Base-by-base conservation (phyloP, 2,888 invertebrate species). In the Archaeoteleia sp. region DNA sequence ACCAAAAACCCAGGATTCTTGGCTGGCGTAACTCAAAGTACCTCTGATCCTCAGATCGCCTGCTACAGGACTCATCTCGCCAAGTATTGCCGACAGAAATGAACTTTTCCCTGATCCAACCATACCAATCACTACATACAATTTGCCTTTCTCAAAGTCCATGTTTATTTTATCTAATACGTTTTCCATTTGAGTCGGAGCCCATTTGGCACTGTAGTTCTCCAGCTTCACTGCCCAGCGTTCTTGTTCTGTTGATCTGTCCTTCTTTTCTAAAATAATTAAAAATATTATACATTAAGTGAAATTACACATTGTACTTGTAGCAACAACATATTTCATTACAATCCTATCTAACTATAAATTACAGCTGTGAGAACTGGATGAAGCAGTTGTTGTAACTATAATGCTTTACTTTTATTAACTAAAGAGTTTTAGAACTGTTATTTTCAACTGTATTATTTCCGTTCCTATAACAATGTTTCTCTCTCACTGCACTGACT, bases 1-100 rank as follows among this genome's bases (percentile, higher is more conserved):
- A 0, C 91, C 91, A 79, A 93, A 93, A 0, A 93, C 90, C 96
- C 96, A 96, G 6, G 96, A 90, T 80, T 95, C 94, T 84, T 95
- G 95, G 69, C 92, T 89, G 0, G 94, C 93, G 82, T 95, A 96
- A 25, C 92, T 91, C 8, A 91, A 60, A 37, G 81, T 87, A 2
- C 92, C 95, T 45, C 88, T 88, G 7, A 93, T 87, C 53, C 88
- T 87, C 8, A 94, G 86, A 6, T 85, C 86, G 30, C 95, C 95
- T 12, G 76, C 66, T 0, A 66, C 49, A 0, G 91, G 82, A 1
- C 90, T 89, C 63, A 95, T 86, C 83, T 95, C 95, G 34, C 91
- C 90, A 29, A 95, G 87, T 54, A 95, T 88, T 32, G 91, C 88
- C 76, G 92, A 90, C 32, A 92, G 83, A 40, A 92, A 82, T 3